Base-by-base conservation (phyloP, 2,888 invertebrate species). In the Tetragonisca angustula region DNA sequence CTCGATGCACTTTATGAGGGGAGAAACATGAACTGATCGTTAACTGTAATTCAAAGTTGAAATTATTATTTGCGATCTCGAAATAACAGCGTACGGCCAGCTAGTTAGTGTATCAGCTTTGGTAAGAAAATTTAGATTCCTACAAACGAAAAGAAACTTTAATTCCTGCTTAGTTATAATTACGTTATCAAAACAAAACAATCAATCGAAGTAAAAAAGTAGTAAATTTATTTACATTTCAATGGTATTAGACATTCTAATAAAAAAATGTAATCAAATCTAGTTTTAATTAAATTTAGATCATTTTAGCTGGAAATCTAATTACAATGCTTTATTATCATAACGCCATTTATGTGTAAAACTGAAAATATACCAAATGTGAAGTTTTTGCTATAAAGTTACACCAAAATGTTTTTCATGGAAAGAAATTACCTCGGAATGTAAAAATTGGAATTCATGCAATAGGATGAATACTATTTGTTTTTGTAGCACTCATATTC, bases 401-500 rank as follows among this genome's bases (percentile, higher is more conserved):
- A 61, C 15, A 67, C 24, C 32, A 32, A 68, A 62, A 62, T 59
- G 1, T 74, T 24, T 43, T 21, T 24, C 50, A 43, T 4, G 3
- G 43, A 43, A 36, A 5, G 36, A 36, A 43, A 17, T 56, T 61
- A 24, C 52, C 6, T 62, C 43, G 2, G 4, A 65, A 50, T 61
- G n/a, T 21, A 49, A 49, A 52, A n/a, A 56, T 62, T 49, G 59
- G 19, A 24, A 43, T 78, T 88, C 52, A 88, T 24, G 73, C 43
- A 61, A 76, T 79, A 4, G 92, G 92, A 82, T 85, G 76, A 70
- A 92, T 79, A 19, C 79, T 90, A 56, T 92, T 92, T 59, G 83
- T 87, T 72, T 90, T 92, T 43, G 49, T 65, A 24, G 75, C 59
- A 21, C 71, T 75, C 17, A 27, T 76, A 49, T 83, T 67, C 15